A percentile compares a stretch with the other conserved stretches of the same genome.
Evolutionary conservation across 2,888 invertebrate species (phyloP).

Genomic region (Creontiades dilutus): DNA sequence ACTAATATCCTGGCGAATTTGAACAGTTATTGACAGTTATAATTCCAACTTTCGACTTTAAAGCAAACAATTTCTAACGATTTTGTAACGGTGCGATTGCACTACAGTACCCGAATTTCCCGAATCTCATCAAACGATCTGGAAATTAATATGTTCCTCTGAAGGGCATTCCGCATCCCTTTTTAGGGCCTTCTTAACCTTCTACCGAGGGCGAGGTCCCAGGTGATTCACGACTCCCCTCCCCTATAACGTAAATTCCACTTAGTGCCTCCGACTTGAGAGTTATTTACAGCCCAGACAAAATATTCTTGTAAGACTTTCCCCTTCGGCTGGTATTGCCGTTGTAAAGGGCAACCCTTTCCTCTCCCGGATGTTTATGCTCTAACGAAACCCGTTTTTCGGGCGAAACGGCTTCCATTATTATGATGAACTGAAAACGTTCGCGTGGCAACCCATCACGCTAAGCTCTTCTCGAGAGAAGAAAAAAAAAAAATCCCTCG

Average conservation of each 20-base stretch:
- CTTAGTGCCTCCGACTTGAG: not conserved
- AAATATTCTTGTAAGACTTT: not conserved
- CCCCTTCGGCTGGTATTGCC: not conserved
- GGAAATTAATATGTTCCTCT: not conserved
- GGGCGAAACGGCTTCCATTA: constrained; percentile 6
- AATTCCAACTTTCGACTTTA: too few relatives aligned
- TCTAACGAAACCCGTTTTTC: not conserved
- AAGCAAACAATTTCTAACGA: too few relatives aligned
- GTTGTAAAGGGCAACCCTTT: not conserved
- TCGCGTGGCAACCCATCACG: not conserved
- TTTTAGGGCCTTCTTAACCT: not conserved
- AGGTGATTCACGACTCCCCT: not conserved
- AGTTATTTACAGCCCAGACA: not conserved
- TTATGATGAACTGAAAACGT: constrained; percentile 13
- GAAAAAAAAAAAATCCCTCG: not conserved
- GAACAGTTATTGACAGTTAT: too few relatives aligned
- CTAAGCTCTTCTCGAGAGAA: not conserved
- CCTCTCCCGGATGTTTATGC: not conserved
- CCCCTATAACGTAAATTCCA: not conserved
- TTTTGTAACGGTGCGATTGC: too few relatives aligned
- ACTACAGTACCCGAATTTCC: too few relatives aligned
- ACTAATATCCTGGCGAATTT: too few relatives aligned
- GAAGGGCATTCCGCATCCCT: not conserved
- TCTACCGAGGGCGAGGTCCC: not conserved
- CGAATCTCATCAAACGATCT: not conserved